Percentiles rank a stretch among this genome's conserved stretches.
These are phyloP conservation scores for Dendropsophus ebraccatus DNA, from an alignment of 2,113 vertebrate genomes.

Conservation along the genomic window DNA sequence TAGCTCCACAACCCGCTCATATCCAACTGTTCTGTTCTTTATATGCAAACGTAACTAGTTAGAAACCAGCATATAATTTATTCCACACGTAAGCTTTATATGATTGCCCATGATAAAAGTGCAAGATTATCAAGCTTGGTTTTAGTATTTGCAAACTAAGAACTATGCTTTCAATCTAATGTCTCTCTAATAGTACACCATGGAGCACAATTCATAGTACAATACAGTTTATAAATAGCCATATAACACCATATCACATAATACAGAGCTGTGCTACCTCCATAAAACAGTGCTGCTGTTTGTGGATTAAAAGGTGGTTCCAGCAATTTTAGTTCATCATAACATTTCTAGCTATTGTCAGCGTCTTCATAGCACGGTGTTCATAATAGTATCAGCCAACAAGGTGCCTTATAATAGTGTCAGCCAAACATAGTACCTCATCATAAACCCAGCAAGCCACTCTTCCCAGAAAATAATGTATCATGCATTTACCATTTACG, in stretches of 20 bases:
- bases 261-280: not conserved
- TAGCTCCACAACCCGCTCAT: not conserved
- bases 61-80: not conserved
- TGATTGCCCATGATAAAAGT: not conserved
- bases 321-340: not conserved
- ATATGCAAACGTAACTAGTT: not conserved
- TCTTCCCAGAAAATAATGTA: not conserved
- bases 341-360: not conserved
- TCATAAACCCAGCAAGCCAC: not conserved
- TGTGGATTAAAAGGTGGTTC: not conserved
- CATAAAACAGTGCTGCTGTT: not conserved
- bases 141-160: too few species aligned
- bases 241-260: not conserved
- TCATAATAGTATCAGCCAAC: not conserved
- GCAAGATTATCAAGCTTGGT: not conserved
- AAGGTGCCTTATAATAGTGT: not conserved
- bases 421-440: not conserved
- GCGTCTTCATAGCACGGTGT: not conserved
- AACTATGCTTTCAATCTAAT: too few species aligned
- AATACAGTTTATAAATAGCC: not conserved
- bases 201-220: not conserved
- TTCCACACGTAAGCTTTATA: not conserved
- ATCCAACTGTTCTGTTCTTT: conserved; percentile 5
- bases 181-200: not conserved
- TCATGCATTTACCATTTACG: not conserved